Conservation (phyloP, 1,140 invertebrate genomes). For the Macrobrachium nipponense region DNA sequence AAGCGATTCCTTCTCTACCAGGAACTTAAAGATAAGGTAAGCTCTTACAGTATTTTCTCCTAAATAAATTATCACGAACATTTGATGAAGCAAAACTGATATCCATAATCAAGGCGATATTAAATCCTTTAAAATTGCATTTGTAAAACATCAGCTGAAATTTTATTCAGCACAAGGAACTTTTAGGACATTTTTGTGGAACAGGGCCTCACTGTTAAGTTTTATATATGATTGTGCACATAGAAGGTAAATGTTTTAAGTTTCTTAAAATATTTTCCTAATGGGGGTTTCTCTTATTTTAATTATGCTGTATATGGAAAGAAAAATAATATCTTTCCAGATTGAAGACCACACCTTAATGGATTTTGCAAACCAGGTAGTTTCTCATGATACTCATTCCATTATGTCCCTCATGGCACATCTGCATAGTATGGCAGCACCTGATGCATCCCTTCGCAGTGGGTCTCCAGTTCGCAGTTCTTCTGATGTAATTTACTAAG, state of each 20-base stretch:
- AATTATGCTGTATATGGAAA: not conserved
- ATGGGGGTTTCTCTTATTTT: not conserved
- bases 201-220: too few species aligned
- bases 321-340: constrained; percentile 16
- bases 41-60: not conserved
- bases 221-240: too few species aligned
- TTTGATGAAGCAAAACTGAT: not conserved
- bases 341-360: constrained; percentile 76
- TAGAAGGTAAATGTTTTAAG: not conserved
- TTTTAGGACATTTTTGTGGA: too few species aligned
- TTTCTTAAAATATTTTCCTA: not conserved
- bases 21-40: constrained; percentile 50
- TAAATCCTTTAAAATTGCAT: not conserved
- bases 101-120: not conserved
- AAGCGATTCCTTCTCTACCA: constrained; percentile 62
- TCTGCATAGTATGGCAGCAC: constrained; percentile 74
- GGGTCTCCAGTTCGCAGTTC: not conserved
- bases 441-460: constrained; percentile 63
- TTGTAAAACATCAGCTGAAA: too few species aligned
- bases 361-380: constrained; percentile 77
- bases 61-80: not conserved
- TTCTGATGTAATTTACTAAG: constrained; percentile 1
- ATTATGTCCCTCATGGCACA: constrained; percentile 76
- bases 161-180: too few species aligned
- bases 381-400: constrained; percentile 75